These are phyloP conservation scores for Alentia gelatinosa DNA, from an alignment of 2,888 invertebrate genomes.

Conservation along the genomic window DNA sequence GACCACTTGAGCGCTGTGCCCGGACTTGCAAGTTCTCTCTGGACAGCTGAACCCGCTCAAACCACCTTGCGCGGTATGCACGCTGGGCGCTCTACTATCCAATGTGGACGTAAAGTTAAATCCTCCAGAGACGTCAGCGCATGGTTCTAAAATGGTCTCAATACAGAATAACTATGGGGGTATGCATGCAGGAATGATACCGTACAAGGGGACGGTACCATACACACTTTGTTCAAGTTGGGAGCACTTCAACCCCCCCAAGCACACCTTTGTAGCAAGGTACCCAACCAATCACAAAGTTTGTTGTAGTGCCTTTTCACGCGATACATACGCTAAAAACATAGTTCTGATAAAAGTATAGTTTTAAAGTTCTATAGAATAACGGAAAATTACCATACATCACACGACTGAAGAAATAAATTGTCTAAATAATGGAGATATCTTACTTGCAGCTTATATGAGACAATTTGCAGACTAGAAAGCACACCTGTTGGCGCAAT, in stretches of 20 bases:
- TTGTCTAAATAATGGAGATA: background rate
- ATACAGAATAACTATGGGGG: background rate
- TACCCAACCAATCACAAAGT: constrained; percentile 2
- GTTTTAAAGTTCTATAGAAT: background rate
- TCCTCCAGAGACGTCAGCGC: background rate
- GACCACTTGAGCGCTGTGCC: constrained; percentile 8
- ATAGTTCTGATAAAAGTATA: background rate
- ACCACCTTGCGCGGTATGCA: background rate
- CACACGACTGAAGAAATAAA: background rate
- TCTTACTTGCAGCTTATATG: background rate
- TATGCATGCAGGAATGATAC: background rate
- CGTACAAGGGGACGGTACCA: background rate
- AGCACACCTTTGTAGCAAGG: constrained; percentile 14
- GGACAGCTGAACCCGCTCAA: constrained; percentile 11
- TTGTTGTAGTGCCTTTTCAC: background rate
- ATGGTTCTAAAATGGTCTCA: background rate
- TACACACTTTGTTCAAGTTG: constrained; percentile 24
- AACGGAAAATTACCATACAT: background rate
- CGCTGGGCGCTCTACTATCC: background rate
- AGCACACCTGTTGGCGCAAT: constrained; percentile 20
- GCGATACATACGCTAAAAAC: background rate
- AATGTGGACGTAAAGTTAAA: background rate
- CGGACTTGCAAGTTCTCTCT: constrained; percentile 7
- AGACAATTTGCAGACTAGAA: background rate
- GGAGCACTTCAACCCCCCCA: constrained; percentile 23